phyloP scores from a whole-genome alignment of 2,113 vertebrate species.

The Alligator sinensis region DNA sequence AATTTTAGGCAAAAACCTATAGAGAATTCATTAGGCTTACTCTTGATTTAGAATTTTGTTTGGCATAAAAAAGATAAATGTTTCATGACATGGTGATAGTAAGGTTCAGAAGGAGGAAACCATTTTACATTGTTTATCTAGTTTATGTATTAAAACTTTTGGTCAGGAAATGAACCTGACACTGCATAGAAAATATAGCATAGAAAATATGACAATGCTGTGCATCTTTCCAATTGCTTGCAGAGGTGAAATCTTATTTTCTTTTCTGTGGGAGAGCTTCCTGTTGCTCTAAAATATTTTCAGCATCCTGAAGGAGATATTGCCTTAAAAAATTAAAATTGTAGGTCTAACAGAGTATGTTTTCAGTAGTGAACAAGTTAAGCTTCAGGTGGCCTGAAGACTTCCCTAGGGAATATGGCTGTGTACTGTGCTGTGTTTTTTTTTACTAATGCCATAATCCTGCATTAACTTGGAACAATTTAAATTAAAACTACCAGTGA shows the following conservation, averaged over 20 bases:
- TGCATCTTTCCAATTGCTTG: not conserved
- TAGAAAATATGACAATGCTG: not conserved
- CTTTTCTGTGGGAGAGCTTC: not conserved
- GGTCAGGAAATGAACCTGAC: not conserved
- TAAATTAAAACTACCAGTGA: not conserved
- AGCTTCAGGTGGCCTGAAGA: not conserved
- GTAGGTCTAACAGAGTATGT: not conserved
- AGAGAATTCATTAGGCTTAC: fast-evolving
- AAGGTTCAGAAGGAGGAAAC: not conserved
- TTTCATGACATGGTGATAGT: not conserved
- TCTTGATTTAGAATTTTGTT: not conserved
- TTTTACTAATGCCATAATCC: not conserved
- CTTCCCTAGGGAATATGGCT: not conserved
- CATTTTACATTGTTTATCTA: not conserved
- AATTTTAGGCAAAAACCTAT: fast-evolving
- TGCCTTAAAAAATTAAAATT: not conserved
- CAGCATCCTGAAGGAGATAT: not conserved
- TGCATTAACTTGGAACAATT: conserved; percentile 1
- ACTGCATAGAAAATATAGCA: not conserved
- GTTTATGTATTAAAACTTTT: not conserved
- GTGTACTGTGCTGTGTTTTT: not conserved
- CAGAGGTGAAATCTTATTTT: not conserved
- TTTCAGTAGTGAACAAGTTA: not conserved
- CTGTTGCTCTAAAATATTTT: conserved; percentile 1
- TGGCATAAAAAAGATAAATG: not conserved